Base-by-base conservation (phyloP, 2,113 vertebrate genomes). In the Hippocampus mohnikei region DNA sequence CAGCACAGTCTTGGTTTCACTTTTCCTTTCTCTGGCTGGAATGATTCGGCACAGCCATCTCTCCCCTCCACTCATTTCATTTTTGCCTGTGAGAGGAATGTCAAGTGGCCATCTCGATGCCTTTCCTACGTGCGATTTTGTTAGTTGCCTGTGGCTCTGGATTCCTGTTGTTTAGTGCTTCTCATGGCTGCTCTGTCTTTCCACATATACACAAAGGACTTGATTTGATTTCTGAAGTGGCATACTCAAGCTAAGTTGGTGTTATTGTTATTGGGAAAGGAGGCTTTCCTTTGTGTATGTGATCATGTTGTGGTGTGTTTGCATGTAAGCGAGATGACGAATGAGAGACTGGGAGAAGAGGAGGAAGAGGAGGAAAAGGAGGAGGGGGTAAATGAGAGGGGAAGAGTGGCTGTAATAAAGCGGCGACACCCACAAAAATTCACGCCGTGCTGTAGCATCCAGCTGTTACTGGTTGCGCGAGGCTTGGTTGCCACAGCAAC, bases 401-500 rank as follows among this genome's bases (percentile, higher is more conserved):
- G 66, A 76, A 75, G 85, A 86, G 85, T 91, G 80, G 66, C 81
- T 90, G 87, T 89, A 86, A 88, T 91, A 87, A 88, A 78, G 84
- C 83, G 81, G 87, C 82, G 73, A 82, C 88, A 92, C 90, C 89
- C 79, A 84, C 88, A 87, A 85, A 90, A 92, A 91, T 90, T 91
- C 91, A 82, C 87, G 80, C 85, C 88, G 90, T 85, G 90, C 86
- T 88, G 90, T 91, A 89, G 89, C 89, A 92, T 91, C 91, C 91
- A 92, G 91, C 91, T 92, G 91, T 91, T 91, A 89, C 90, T 89
- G 89, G 91, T 91, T 92, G 90, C 77, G 82, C 85, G 90, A 90
- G 87, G 90, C 89, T 86, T 84, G 71, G 90, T 92, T 90, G 87
- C 90, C 90, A 90, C 85, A 85, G 89, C 88, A 91, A 92, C 91